Percentiles rank a stretch among this genome's conserved stretches.
Conservation (phyloP, 1,140 invertebrate genomes). For the Paralvinella palmiformis region DNA sequence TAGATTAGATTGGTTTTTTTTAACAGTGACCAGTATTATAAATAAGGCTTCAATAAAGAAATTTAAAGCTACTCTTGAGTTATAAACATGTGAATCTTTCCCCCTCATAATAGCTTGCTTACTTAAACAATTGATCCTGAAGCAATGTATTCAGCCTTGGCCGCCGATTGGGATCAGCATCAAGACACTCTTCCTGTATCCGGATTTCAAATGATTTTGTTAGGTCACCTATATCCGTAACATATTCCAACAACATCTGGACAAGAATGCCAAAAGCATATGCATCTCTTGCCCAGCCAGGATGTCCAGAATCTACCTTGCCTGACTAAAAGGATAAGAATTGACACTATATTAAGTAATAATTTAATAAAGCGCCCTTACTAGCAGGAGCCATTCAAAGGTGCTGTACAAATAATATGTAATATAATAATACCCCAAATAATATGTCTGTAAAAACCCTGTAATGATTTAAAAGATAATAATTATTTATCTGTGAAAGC, state of each 20-base stretch:
- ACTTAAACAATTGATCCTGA: slow-evolving; percentile 39
- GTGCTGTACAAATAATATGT: too few relatives aligned
- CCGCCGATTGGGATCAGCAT: slow-evolving; percentile 32
- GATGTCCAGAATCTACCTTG: slow-evolving; percentile 45
- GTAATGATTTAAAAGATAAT: too few relatives aligned
- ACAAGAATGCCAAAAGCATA: slow-evolving; percentile 75
- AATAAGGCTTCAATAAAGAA: background rate
- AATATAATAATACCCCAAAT: too few relatives aligned
- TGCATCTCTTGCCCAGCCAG: slow-evolving; percentile 62
- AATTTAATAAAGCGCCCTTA: too few relatives aligned
- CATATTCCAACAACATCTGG: slow-evolving; percentile 65
- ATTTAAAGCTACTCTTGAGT: background rate
- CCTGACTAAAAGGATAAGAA: slow-evolving; percentile 25
- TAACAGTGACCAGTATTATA: background rate
- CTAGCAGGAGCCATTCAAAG: too few relatives aligned
- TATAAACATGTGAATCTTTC: too few relatives aligned
- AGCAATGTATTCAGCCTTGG: slow-evolving; percentile 30
- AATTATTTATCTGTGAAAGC: too few relatives aligned
- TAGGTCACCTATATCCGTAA: slow-evolving; percentile 54
- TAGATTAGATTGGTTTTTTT: background rate
- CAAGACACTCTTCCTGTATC: slow-evolving; percentile 36
- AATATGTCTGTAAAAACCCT: too few relatives aligned
- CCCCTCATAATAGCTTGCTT: slow-evolving; percentile 15
- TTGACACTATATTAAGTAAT: background rate
- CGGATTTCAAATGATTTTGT: slow-evolving; percentile 38